Percentiles rank a stretch among this genome's conserved stretches.
Evolutionary conservation across 2,797 vertebrate species (phyloP).

Genomic region (Simalia tracyae): DNA sequence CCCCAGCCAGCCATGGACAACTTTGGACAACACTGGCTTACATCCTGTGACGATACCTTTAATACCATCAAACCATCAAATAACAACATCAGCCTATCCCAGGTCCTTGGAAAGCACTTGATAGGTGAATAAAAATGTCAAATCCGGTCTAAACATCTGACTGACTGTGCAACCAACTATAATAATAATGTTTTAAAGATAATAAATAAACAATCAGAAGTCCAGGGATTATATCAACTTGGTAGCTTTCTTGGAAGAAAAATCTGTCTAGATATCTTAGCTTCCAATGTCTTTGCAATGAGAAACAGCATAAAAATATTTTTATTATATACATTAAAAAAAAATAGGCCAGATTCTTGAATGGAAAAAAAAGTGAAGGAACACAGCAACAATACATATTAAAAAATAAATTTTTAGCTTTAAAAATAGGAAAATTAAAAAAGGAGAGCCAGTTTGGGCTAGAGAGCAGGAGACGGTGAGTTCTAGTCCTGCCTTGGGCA

Average conservation of each 20-base stretch:
- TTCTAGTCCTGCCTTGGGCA: too few species aligned
- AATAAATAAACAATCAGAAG: background rate
- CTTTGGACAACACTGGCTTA: too few species aligned
- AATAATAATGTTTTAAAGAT: background rate
- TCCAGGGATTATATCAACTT: background rate
- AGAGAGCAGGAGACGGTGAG: too few species aligned
- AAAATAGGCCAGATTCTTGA: conserved; percentile 19
- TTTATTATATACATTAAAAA: background rate
- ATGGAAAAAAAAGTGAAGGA: background rate
- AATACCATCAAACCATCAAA: background rate
- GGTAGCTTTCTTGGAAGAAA: background rate
- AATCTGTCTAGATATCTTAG: background rate
- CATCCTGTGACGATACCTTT: background rate
- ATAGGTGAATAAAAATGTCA: background rate
- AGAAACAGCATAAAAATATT: background rate
- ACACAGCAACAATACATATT: background rate
- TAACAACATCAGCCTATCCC: background rate
- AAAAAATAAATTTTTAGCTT: background rate
- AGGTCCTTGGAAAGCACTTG: background rate
- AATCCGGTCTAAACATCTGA: background rate
- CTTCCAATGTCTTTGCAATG: background rate
- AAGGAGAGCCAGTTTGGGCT: too few species aligned
- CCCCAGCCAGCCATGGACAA: too few species aligned
- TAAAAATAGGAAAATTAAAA: background rate
- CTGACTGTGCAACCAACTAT: background rate